Percentiles rank a stretch among this genome's conserved stretches.
phyloP scores from a whole-genome alignment of 23 tunicate species.

The Diplosoma virens region DNA sequence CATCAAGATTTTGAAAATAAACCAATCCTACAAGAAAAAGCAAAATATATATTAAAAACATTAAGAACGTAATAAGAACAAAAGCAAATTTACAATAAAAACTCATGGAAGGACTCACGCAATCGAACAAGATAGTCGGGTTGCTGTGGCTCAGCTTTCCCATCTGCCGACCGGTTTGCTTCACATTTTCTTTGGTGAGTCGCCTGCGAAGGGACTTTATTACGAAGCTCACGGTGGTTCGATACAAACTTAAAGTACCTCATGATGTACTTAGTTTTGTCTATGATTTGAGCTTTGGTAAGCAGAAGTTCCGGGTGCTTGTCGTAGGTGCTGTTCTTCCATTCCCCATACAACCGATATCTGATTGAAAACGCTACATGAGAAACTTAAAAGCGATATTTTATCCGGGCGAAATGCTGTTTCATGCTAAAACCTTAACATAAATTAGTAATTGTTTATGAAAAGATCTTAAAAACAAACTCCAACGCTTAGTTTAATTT shows the following conservation, averaged over 20 bases:
- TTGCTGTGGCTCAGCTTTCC: constrained; percentile 93
- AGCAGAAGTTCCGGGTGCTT: constrained; percentile 79
- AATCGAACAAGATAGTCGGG: constrained; percentile 85
- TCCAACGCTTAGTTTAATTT: no score
- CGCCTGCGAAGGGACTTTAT: constrained; percentile 42
- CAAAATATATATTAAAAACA: no score
- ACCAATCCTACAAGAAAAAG: no score
- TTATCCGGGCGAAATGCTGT: no score
- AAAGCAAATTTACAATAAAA: not conserved
- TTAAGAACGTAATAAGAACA: no score
- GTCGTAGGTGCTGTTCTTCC: constrained; percentile 84
- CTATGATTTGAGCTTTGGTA: constrained; percentile 82
- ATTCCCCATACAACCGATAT: constrained; percentile 94
- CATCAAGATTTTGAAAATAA: no score
- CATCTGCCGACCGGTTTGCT: constrained; percentile 99
- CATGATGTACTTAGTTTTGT: constrained; percentile 95
- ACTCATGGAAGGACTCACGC: no score
- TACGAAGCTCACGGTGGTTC: not conserved
- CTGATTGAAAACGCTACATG: constrained; percentile 25
- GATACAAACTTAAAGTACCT: constrained; percentile 47
- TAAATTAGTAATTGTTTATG: no score
- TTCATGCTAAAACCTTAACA: no score
- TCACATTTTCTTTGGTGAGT: constrained; percentile 95
- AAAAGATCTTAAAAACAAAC: no score
- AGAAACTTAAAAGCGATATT: no score